A percentile compares a stretch with the other conserved stretches of the same genome.
Evolutionary conservation across 2,888 invertebrate genomes (phyloP).

Genomic region (Drosophila neutralis): DNA sequence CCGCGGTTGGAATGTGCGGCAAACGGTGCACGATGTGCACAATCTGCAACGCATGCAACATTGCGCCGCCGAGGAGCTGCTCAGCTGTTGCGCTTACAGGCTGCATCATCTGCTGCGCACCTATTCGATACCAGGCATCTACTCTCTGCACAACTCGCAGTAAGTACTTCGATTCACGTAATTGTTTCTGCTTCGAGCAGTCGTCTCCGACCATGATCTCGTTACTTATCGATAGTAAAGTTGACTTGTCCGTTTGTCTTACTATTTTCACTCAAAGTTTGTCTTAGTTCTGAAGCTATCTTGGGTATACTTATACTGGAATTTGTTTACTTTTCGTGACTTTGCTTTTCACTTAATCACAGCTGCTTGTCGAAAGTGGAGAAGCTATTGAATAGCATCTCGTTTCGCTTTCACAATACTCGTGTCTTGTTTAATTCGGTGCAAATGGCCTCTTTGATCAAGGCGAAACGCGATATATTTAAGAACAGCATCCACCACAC

Average conservation of each 20-base stretch:
- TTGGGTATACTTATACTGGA: background rate
- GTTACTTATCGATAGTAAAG: background rate
- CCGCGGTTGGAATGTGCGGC: constrained; percentile 77
- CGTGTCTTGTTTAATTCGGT: constrained; percentile 22
- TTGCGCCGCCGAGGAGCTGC: constrained; percentile 76
- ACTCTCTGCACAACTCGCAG: constrained; percentile 78
- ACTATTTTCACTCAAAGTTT: background rate
- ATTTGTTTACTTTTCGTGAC: background rate
- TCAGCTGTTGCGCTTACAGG: constrained; percentile 77
- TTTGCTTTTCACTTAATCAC: background rate
- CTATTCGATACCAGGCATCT: constrained; percentile 78
- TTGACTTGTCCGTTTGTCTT: background rate
- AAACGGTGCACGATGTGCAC: constrained; percentile 76
- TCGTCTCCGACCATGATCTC: background rate
- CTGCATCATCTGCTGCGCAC: constrained; percentile 78
- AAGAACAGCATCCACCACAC: constrained; percentile 31
- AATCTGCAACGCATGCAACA: constrained; percentile 65
- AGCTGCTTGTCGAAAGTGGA: constrained; percentile 80
- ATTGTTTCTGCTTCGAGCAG: background rate
- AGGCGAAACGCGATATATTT: constrained; percentile 36
- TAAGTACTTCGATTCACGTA: constrained; percentile 37
- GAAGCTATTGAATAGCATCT: constrained; percentile 65
- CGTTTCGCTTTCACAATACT: constrained; percentile 74
- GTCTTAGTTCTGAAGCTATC: background rate
- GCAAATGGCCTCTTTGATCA: background rate